These are phyloP conservation scores for Scleropages formosus DNA, from an alignment of 2,797 vertebrate genomes.

Conservation along the genomic window DNA sequence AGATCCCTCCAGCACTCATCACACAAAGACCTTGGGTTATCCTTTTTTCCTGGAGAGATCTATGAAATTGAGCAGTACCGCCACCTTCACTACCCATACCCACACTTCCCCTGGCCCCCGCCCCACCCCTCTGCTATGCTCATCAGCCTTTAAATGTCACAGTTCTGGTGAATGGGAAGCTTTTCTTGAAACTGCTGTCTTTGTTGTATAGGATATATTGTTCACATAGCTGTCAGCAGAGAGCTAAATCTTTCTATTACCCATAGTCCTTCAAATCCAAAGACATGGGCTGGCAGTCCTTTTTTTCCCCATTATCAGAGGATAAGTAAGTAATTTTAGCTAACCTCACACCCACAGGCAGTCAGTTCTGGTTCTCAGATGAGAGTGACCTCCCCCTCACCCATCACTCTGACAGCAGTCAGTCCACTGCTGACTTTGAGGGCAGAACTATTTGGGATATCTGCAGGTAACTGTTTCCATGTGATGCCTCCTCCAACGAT, in stretches of 20 bases:
- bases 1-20: slow-evolving; percentile 52
- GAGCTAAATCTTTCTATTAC: slow-evolving; percentile 33
- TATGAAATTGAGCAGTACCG: slow-evolving; percentile 23
- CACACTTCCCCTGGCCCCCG: background rate
- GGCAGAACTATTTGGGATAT: slow-evolving; percentile 51
- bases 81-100: slow-evolving; percentile 15
- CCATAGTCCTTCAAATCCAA: slow-evolving; percentile 32
- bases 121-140: background rate
- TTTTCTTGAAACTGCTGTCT: slow-evolving; percentile 25
- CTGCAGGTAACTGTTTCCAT: slow-evolving; percentile 31
- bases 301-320: slow-evolving; percentile 39
- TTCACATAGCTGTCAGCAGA: slow-evolving; percentile 9
- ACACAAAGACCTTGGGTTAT: slow-evolving; percentile 42
- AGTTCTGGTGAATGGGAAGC: slow-evolving; percentile 24
- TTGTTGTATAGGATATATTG: slow-evolving; percentile 24
- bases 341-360: slow-evolving; percentile 52
- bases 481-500: slow-evolving; percentile 32
- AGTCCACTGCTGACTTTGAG: slow-evolving; percentile 40
- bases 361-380: slow-evolving; percentile 35
- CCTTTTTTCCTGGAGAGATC: slow-evolving; percentile 17
- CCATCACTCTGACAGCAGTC: slow-evolving; percentile 53
- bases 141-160: slow-evolving; percentile 40
- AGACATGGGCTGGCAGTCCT: slow-evolving; percentile 30
- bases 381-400: slow-evolving; percentile 36
- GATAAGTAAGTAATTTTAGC: slow-evolving; percentile 59